Conservation (phyloP, 1,140 invertebrate genomes). For the Episyrphus balteatus region DNA sequence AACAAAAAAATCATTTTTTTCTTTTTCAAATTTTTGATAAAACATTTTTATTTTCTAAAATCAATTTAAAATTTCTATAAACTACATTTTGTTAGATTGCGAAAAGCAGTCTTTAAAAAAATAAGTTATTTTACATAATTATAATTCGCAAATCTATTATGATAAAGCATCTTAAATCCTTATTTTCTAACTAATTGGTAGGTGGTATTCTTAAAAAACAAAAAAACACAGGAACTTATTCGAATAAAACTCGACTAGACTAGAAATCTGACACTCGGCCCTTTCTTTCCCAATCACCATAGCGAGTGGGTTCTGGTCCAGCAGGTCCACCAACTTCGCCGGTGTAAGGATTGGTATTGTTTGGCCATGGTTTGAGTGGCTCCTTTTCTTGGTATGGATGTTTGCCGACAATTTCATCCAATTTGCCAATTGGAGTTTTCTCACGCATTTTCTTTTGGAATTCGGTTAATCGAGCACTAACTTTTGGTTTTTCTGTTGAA, state of each 20-base stretch:
- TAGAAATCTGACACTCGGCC: constrained; percentile 90
- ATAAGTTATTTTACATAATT: too few species aligned
- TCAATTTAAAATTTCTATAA: too few species aligned
- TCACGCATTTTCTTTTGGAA: constrained; percentile 51
- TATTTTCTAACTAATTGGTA: too few species aligned
- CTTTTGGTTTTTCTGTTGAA: background rate
- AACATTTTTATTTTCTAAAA: too few species aligned
- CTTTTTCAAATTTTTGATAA: too few species aligned
- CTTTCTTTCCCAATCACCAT: constrained; percentile 99
- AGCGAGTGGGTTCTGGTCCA: constrained; percentile 96
- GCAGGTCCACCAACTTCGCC: constrained; percentile 70
- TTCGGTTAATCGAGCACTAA: constrained; percentile 36
- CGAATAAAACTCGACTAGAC: constrained; percentile 6
- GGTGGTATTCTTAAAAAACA: too few species aligned
- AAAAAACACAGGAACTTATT: background rate
- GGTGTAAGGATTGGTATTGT: constrained; percentile 82
- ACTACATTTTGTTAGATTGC: too few species aligned
- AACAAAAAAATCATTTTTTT: too few species aligned
- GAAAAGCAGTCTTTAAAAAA: too few species aligned
- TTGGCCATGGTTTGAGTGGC: constrained; percentile 72
- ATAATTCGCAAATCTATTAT: too few species aligned
- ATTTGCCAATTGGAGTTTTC: constrained; percentile 47
- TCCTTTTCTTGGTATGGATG: constrained; percentile 78
- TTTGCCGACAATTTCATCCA: constrained; percentile 52
- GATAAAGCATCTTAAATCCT: too few species aligned